Percentiles rank a stretch among this genome's conserved stretches.
phyloP scores from a whole-genome alignment of 2,888 invertebrate genomes.

The Coelopa pilipes region DNA sequence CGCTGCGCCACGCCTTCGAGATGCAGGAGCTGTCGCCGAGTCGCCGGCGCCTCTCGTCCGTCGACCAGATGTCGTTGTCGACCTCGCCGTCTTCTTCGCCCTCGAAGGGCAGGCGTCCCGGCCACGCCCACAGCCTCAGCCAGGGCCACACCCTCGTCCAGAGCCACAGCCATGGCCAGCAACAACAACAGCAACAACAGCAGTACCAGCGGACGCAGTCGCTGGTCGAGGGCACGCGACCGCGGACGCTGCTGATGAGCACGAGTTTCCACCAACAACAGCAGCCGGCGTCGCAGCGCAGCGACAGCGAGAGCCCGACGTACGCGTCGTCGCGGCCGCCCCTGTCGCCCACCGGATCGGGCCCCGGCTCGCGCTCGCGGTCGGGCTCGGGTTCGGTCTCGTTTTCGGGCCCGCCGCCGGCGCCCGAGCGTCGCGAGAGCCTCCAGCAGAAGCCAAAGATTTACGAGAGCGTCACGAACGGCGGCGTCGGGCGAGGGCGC shows the following conservation, averaged over 20 bases:
- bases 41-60: constrained; percentile 30
- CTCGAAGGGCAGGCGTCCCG: constrained; percentile 45
- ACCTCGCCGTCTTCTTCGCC: constrained; percentile 46
- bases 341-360: constrained; percentile 52
- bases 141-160: constrained; percentile 7
- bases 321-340: constrained; percentile 41
- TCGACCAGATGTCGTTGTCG: constrained; percentile 36
- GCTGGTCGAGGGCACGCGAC: constrained; percentile 50
- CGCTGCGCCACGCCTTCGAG: constrained; percentile 55
- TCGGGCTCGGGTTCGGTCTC: constrained; percentile 52
- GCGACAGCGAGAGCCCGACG: constrained; percentile 49
- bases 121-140: constrained; percentile 29
- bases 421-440: constrained; percentile 59
- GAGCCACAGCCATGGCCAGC: too few species aligned
- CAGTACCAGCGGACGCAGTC: constrained; percentile 54
- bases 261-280: constrained; percentile 36
- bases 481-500: not conserved
- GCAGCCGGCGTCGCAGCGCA: constrained; percentile 43
- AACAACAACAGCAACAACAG: constrained; percentile 22
- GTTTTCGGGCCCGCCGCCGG: constrained; percentile 56
- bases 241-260: constrained; percentile 46
- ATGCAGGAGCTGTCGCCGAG: constrained; percentile 55
- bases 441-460: constrained; percentile 62
- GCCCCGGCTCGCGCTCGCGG: constrained; percentile 59
- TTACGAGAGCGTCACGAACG: constrained; percentile 48